phyloP scores from a whole-genome alignment of 1,140 invertebrate genomes.

The Brachionus paranguensis region DNA sequence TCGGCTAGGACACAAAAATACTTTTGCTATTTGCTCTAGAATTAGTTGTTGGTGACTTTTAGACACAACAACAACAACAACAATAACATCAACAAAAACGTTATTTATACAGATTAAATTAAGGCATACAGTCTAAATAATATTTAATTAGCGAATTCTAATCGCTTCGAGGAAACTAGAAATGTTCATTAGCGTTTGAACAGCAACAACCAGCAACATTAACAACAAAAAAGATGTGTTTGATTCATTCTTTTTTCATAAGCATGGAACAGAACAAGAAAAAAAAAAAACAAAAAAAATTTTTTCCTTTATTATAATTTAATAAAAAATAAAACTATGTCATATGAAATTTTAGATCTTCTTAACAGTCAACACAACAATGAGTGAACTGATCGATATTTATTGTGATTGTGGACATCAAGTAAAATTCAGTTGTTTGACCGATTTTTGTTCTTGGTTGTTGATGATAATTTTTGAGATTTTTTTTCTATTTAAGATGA shows the following conservation, averaged over 20 bases:
- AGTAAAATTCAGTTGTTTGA: neutral
- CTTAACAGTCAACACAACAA: neutral
- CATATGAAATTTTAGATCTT: neutral
- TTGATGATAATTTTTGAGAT: neutral
- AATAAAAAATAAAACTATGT: neutral
- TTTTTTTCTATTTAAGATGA: neutral
- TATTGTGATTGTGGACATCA: neutral
- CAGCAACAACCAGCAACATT: neutral
- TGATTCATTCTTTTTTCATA: neutral
- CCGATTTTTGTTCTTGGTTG: neutral
- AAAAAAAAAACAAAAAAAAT: too few species aligned
- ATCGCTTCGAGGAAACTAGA: neutral
- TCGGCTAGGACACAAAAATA: neutral
- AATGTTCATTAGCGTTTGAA: neutral
- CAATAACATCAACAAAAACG: neutral
- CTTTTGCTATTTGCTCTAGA: conserved; percentile 4
- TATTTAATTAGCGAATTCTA: neutral
- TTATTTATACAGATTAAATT: neutral
- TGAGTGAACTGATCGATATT: neutral
- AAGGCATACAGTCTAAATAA: neutral
- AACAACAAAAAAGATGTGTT: neutral
- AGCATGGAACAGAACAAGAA: neutral
- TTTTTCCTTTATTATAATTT: neutral
- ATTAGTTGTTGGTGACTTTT: neutral
- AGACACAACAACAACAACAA: neutral